phyloP scores from a whole-genome alignment of 1,140 invertebrate species.

The Dendrolimus punctatus region DNA sequence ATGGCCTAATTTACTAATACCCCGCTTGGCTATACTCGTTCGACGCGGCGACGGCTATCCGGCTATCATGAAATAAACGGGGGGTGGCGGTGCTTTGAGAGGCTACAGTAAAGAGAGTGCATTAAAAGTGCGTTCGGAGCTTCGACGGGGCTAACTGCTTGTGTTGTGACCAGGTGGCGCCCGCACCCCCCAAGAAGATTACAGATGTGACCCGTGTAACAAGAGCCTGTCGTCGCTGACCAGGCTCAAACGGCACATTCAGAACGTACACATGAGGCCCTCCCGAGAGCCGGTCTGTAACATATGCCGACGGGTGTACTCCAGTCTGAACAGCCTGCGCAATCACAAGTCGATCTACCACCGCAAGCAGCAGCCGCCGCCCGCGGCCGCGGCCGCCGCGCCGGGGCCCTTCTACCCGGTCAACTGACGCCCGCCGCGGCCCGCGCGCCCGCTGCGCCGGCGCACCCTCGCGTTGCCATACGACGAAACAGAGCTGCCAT shows the following conservation, averaged over 20 bases:
- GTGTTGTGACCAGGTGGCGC: constrained; percentile 71
- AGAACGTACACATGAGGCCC: constrained; percentile 89
- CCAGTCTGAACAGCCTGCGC: constrained; percentile 87
- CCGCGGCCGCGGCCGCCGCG: constrained; percentile 31
- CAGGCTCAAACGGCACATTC: constrained; percentile 87
- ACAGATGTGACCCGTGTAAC: constrained; percentile 90
- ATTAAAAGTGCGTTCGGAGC: constrained; percentile 70
- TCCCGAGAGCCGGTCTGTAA: constrained; percentile 90
- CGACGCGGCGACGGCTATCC: constrained; percentile 44
- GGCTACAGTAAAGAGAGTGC: constrained; percentile 65
- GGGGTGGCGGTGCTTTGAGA: constrained; percentile 68
- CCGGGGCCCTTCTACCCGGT: constrained; percentile 65
- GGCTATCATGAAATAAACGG: constrained; percentile 50
- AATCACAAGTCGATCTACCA: constrained; percentile 94
- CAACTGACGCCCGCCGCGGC: constrained; percentile 57
- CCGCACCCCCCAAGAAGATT: constrained; percentile 79
- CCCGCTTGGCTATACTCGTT: constrained; percentile 36
- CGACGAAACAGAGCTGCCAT: constrained; percentile 57
- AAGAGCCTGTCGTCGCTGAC: constrained; percentile 88
- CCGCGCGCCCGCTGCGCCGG: constrained; percentile 15
- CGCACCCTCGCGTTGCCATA: constrained; percentile 49
- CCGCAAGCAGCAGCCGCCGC: constrained; percentile 75
- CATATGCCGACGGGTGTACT: constrained; percentile 90
- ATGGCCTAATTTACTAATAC: constrained; percentile 54
- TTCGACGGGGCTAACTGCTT: constrained; percentile 67